These are phyloP conservation scores for Athetis lepigone DNA, from an alignment of 2,888 invertebrate genomes.

Conservation along the genomic window DNA sequence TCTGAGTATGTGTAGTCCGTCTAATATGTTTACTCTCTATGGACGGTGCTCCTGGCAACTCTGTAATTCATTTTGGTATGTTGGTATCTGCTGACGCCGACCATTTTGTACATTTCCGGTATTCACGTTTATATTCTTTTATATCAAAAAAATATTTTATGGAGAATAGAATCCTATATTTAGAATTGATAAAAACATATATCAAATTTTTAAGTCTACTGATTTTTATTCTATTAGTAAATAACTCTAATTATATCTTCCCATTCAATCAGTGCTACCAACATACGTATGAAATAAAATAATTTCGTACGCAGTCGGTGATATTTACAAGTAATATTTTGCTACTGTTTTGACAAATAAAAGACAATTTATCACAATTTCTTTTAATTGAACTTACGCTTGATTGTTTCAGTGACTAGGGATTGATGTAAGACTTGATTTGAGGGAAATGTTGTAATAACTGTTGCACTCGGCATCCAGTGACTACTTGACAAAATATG, in stretches of 20 bases:
- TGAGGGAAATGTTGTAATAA: conserved; percentile 78
- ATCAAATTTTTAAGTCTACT: background rate
- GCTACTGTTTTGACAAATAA: conserved; percentile 87
- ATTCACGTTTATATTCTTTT: conserved; percentile 42
- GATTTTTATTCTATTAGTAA: background rate
- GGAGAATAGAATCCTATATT: background rate
- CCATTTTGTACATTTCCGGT: conserved; percentile 76
- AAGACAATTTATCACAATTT: conserved; percentile 68
- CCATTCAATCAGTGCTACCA: conserved; percentile 78
- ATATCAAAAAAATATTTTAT: background rate
- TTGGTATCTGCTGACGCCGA: conserved; percentile 89
- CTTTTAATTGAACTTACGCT: conserved; percentile 59
- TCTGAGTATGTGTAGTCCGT: conserved; percentile 9
- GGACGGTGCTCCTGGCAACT: conserved; percentile 65
- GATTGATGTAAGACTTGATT: conserved; percentile 63
- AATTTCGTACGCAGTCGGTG: conserved; percentile 89
- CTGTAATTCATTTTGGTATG: conserved; percentile 51
- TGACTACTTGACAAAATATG: conserved; percentile 85
- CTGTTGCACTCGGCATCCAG: conserved; percentile 81
- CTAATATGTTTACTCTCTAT: conserved; percentile 26
- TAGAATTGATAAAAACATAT: background rate
- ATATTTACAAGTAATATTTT: conserved; percentile 89
- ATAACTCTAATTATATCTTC: conserved; percentile 14
- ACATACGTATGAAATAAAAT: conserved; percentile 73
- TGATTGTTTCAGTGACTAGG: conserved; percentile 62